Percentiles rank a stretch among this genome's conserved stretches.
Conservation (phyloP, 2,888 invertebrate species). For the Cerastoderma edule region DNA sequence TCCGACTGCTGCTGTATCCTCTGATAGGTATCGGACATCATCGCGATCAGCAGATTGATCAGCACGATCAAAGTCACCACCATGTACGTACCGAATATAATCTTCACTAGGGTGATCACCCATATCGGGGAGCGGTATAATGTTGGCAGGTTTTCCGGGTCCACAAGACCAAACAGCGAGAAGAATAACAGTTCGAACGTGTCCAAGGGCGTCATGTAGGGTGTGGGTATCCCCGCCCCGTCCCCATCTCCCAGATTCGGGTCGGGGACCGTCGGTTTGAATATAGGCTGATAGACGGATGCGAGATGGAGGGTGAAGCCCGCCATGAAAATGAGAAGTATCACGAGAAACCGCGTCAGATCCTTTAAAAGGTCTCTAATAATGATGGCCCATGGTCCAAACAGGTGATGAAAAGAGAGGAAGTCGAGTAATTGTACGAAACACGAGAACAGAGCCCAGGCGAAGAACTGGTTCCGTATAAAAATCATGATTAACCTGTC, state of each 20-base stretch:
- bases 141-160: constrained; percentile 86
- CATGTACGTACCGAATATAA: constrained; percentile 97
- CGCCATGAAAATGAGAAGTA: constrained; percentile 98
- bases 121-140: constrained; percentile 84
- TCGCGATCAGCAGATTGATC: constrained; percentile 99
- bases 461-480: constrained; percentile 98
- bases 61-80: constrained; percentile 99
- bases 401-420: constrained; percentile 98
- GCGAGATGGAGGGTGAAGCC: constrained; percentile 97
- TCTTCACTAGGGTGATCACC: constrained; percentile 84
- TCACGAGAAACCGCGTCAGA: constrained; percentile 97
- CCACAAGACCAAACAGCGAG: constrained; percentile 97
- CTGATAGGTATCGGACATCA: constrained; percentile 99
- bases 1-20: constrained; percentile 99
- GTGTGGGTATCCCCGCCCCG: constrained; percentile 68
- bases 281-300: constrained; percentile 94
- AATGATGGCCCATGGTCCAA: constrained; percentile 99
- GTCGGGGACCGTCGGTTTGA: constrained; percentile 61
- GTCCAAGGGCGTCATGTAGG: constrained; percentile 85
- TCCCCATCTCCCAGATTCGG: constrained; percentile 68
- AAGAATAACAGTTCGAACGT: constrained; percentile 99
- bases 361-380: constrained; percentile 91
- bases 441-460: constrained; percentile 95
- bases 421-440: constrained; percentile 98
- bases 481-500: constrained; percentile 89